These are phyloP conservation scores for Antedon mediterranea DNA, from an alignment of 53 echinoderm and acorn worm species.

Conservation along the genomic window DNA sequence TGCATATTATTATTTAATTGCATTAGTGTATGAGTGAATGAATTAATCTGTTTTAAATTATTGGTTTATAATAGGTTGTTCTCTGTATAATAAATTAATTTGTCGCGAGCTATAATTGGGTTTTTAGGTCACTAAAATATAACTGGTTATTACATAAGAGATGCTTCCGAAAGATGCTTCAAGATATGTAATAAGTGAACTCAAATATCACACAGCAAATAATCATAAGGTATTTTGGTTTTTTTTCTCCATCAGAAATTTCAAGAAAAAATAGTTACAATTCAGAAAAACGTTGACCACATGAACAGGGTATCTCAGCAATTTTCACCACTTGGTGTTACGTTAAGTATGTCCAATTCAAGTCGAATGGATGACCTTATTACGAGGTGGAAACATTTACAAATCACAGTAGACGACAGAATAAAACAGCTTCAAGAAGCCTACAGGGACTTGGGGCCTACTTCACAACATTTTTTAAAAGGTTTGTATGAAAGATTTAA, in stretches of 20 bases:
- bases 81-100: too few relatives aligned
- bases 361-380: slow-evolving; percentile 66
- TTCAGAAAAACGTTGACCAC: slow-evolving; percentile 84
- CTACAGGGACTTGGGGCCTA: slow-evolving; percentile 81
- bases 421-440: slow-evolving; percentile 68
- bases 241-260: slow-evolving; percentile 39
- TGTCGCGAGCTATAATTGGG: too few relatives aligned
- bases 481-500: slow-evolving; percentile 25
- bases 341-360: slow-evolving; percentile 57
- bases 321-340: slow-evolving; percentile 56
- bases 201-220: too few relatives aligned
- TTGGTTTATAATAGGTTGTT: too few relatives aligned
- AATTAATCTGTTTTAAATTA: too few relatives aligned
- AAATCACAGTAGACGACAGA: slow-evolving; percentile 61
- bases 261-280: slow-evolving; percentile 58
- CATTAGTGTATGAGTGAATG: too few relatives aligned
- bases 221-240: too few relatives aligned
- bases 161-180: too few relatives aligned
- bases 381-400: slow-evolving; percentile 54
- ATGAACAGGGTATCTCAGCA: slow-evolving; percentile 54
- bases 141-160: too few relatives aligned
- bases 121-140: too few relatives aligned
- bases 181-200: too few relatives aligned
- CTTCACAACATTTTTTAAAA: slow-evolving; percentile 88
- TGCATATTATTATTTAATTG: too few relatives aligned